Conservation (phyloP, 2,113 vertebrate genomes). For the Pongo abelii region DNA sequence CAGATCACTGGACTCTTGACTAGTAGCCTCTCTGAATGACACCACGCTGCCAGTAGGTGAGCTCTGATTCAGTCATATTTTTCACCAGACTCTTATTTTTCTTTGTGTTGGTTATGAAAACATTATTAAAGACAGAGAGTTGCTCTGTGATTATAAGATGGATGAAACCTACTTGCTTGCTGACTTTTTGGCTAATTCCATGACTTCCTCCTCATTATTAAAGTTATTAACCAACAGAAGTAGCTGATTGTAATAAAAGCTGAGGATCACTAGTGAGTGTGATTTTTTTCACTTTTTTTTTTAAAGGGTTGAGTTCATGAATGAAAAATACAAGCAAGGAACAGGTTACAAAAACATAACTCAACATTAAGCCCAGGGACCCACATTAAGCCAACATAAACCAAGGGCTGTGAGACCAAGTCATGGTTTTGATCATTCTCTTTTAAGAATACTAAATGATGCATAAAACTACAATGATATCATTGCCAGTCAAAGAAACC, state of each 20-base stretch:
- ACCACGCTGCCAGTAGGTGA: neutral
- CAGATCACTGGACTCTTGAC: neutral
- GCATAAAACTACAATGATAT: neutral
- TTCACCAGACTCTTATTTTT: neutral
- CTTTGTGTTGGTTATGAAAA: neutral
- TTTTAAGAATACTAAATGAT: slow-evolving; percentile 13
- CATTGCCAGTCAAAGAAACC: neutral
- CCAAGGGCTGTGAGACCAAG: neutral
- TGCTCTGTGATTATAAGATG: neutral
- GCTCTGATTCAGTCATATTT: neutral
- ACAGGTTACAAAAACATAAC: neutral
- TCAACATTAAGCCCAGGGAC: neutral
- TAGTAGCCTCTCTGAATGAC: neutral
- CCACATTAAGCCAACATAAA: neutral
- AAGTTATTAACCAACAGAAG: neutral
- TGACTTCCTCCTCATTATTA: neutral
- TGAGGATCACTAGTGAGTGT: neutral
- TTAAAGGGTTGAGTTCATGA: neutral
- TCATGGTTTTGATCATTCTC: neutral
- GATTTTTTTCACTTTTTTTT: neutral
- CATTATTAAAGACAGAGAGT: neutral
- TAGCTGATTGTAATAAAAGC: neutral
- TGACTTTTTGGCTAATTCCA: neutral
- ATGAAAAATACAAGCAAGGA: neutral
- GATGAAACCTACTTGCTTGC: neutral